Percentiles rank a stretch among this genome's conserved stretches.
Conservation (phyloP, 1,140 invertebrate species). For the Cylas formicarius region DNA sequence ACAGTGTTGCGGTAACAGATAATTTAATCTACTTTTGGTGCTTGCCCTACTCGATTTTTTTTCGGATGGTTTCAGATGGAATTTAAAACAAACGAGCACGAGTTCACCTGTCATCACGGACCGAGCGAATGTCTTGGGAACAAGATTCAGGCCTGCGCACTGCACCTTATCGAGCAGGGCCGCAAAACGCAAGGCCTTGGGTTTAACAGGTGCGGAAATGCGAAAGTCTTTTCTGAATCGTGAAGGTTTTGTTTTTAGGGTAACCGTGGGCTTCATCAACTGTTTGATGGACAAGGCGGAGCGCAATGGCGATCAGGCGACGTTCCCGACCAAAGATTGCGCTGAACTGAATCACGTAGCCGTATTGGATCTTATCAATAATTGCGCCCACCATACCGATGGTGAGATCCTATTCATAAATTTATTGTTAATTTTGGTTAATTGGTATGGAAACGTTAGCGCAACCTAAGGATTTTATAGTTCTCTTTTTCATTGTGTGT, state of each 20-base stretch:
- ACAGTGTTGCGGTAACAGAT: no score
- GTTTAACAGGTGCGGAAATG: constrained; percentile 22
- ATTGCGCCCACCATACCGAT: constrained; percentile 43
- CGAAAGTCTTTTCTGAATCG: no score
- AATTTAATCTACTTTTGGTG: no score
- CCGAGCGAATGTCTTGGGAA: constrained; percentile 68
- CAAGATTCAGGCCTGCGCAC: constrained; percentile 59
- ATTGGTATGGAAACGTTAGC: no score
- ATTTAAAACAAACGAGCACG: constrained; percentile 36
- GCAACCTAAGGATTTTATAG: no score
- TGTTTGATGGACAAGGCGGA: constrained; percentile 46
- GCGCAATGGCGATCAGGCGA: constrained; percentile 22
- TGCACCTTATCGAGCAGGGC: constrained; percentile 45
- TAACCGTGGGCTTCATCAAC: constrained; percentile 44
- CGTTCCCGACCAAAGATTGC: constrained; percentile 36
- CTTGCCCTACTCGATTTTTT: no score
- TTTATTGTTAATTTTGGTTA: no score
- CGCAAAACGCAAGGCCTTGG: constrained; percentile 33
- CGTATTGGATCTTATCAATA: constrained; percentile 42
- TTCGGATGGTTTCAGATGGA: constrained; percentile 20
- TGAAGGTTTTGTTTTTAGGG: constrained; percentile 12
- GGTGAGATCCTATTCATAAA: no score
- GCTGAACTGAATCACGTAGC: constrained; percentile 41
- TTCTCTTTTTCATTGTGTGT: no score
- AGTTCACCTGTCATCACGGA: constrained; percentile 70